A percentile compares a stretch with the other conserved stretches of the same genome.
Conservation (phyloP, 2,888 invertebrate genomes). For the Dryocosmus kuriphilus region DNA sequence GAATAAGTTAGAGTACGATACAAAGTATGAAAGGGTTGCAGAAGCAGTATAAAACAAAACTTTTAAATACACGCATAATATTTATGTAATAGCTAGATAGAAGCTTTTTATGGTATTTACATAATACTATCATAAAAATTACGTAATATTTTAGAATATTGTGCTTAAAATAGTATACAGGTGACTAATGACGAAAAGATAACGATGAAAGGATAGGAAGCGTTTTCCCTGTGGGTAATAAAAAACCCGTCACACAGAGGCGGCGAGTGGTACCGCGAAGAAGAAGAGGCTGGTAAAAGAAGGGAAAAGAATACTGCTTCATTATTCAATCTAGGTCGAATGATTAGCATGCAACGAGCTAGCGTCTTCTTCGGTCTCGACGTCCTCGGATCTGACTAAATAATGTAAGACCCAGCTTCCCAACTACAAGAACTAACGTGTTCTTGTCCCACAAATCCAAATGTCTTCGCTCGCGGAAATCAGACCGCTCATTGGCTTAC, state of each 20-base stretch:
- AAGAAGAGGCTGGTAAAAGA: slow-evolving; percentile 73
- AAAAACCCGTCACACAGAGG: slow-evolving; percentile 55
- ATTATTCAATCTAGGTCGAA: slow-evolving; percentile 81
- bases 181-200: slow-evolving; percentile 17
- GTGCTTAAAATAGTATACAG: background rate
- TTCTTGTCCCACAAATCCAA: slow-evolving; percentile 45
- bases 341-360: slow-evolving; percentile 79
- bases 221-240: slow-evolving; percentile 35
- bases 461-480: slow-evolving; percentile 50
- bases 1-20: background rate
- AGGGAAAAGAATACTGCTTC: slow-evolving; percentile 81
- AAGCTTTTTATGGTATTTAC: background rate
- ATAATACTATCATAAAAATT: background rate
- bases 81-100: background rate
- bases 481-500: too few species aligned
- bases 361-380: slow-evolving; percentile 58
- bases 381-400: slow-evolving; percentile 55
- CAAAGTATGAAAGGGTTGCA: background rate
- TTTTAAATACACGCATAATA: background rate
- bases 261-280: slow-evolving; percentile 63
- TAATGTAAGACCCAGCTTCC: slow-evolving; percentile 50
- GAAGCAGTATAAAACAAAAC: background rate
- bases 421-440: slow-evolving; percentile 48
- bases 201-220: slow-evolving; percentile 22
- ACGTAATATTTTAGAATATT: background rate